These are phyloP conservation scores for Sogatella furcifera DNA, from an alignment of 1,140 invertebrate species.

Conservation along the genomic window DNA sequence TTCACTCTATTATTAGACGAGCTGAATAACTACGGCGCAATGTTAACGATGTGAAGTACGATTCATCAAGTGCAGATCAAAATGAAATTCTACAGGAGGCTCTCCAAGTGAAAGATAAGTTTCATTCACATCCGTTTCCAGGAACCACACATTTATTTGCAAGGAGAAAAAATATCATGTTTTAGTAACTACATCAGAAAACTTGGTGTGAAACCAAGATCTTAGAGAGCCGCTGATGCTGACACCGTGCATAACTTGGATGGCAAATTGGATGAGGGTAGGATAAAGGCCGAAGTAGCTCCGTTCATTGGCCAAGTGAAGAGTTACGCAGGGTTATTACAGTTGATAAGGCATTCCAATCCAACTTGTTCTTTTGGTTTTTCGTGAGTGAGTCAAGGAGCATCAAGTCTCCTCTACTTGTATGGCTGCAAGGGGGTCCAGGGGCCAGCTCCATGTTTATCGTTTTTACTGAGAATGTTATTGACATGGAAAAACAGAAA, in stretches of 20 bases:
- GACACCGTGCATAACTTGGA: slow-evolving; percentile 9
- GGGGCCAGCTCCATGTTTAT: slow-evolving; percentile 57
- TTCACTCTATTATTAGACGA: no score
- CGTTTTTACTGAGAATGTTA: slow-evolving; percentile 52
- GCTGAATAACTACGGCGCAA: no score
- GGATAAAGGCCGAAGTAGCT: background rate
- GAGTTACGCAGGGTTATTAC: slow-evolving; percentile 58
- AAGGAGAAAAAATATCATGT: no score
- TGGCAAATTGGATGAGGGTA: slow-evolving; percentile 3
- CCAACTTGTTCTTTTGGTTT: slow-evolving; percentile 68
- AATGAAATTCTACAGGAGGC: no score
- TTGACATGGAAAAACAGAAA: slow-evolving; percentile 30
- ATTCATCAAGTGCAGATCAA: no score
- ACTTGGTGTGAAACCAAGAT: no score
- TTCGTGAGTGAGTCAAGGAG: slow-evolving; percentile 46
- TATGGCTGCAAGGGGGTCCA: slow-evolving; percentile 73
- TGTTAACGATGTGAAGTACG: no score
- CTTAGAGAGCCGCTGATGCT: slow-evolving; percentile 5
- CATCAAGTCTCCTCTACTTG: slow-evolving; percentile 45
- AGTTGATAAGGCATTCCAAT: slow-evolving; percentile 46
- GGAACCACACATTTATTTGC: no score
- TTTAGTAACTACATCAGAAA: no score
- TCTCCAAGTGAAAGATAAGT: no score
- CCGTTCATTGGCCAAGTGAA: slow-evolving; percentile 1
- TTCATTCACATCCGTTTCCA: no score